Base-by-base conservation (phyloP, 2,888 invertebrate species). In the Leptopilina syphax region DNA sequence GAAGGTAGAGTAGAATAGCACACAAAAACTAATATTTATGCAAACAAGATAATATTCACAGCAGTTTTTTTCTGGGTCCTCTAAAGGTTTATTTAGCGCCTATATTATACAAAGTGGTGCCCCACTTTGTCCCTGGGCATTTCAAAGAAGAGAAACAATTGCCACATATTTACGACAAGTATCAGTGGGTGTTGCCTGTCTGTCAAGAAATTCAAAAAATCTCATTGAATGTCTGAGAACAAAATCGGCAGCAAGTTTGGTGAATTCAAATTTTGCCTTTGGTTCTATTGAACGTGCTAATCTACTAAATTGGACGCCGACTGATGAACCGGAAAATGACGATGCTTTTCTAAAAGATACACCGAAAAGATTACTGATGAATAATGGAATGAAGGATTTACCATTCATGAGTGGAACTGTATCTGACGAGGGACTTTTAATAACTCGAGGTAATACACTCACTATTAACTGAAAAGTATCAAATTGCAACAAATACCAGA, bases 31-130 rank as follows among this genome's bases (percentile, higher is more conserved):
- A 13, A 12, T 10, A 57, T 57, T 57, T 12, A 57, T 57, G 2
- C 57, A 57, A 57, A 57, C 12, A 57, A 57, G n/a, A 57, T 34
- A 57, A 13, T 12, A 12, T 18, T 9, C 27, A 24, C 6, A 24
- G 18, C n/a, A 24, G 4, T 63, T 63, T 63, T 24, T 63, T 24
- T 63, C 8, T 63, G 7, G 34, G 3, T 4, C 2, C 12, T 8
- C 24, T 34, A 65, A 65, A 70, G 70, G 70, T 54, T 13, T 70
- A 0, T 70, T 70, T 34, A 24, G 27, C 0, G 8, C 24, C 13
- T 70, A 70, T 24, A 70, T 70, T n/a, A 27, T 70, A 0, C 70
- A 70, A 57, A 70, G 70, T n/a, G 70, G 70, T 8, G 1, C 54
- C 1, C 6, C 4, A 50, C 34, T 70, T 13, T 70, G 54, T 8